phyloP scores from a whole-genome alignment of 2,888 invertebrate species.

The Petrolisthes manimaculis region DNA sequence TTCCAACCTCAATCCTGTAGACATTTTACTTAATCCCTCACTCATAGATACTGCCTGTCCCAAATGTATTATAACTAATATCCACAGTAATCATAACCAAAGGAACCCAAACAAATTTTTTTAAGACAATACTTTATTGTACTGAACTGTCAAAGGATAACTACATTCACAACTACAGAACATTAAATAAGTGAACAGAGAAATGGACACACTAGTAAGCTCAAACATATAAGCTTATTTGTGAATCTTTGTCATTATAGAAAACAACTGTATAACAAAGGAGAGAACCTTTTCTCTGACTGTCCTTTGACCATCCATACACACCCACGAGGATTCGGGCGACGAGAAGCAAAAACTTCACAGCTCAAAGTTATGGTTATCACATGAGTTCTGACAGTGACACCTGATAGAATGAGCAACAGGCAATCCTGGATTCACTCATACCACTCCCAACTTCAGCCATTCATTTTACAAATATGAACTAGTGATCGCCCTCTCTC shows the following conservation, averaged over 20 bases:
- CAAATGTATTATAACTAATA: too few relatives aligned
- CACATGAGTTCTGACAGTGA: conserved; percentile 55
- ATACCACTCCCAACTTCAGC: conserved; percentile 49
- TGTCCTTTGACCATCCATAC: conserved; percentile 60
- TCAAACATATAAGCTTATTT: conserved; percentile 56
- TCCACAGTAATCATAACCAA: too few relatives aligned
- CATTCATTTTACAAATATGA: conserved; percentile 55
- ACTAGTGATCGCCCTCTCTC: conserved; percentile 57
- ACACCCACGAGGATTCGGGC: conserved; percentile 60
- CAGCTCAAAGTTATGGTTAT: conserved; percentile 55
- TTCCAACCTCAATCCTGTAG: too few relatives aligned
- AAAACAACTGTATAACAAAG: conserved; percentile 57
- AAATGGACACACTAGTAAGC: conserved; percentile 61
- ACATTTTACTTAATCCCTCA: too few relatives aligned
- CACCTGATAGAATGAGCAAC: conserved; percentile 60
- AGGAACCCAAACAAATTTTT: too few relatives aligned
- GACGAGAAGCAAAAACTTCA: conserved; percentile 51
- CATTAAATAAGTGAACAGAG: conserved; percentile 63
- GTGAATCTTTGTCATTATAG: conserved; percentile 57
- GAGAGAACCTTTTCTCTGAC: conserved; percentile 59
- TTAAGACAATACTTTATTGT: conserved; percentile 61
- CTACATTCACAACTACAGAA: conserved; percentile 64
- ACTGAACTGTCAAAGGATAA: conserved; percentile 61
- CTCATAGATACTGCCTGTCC: too few relatives aligned
- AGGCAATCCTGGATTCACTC: conserved; percentile 56